phyloP scores from a whole-genome alignment of 2,888 invertebrate species.

The Plagodis dolabraria region DNA sequence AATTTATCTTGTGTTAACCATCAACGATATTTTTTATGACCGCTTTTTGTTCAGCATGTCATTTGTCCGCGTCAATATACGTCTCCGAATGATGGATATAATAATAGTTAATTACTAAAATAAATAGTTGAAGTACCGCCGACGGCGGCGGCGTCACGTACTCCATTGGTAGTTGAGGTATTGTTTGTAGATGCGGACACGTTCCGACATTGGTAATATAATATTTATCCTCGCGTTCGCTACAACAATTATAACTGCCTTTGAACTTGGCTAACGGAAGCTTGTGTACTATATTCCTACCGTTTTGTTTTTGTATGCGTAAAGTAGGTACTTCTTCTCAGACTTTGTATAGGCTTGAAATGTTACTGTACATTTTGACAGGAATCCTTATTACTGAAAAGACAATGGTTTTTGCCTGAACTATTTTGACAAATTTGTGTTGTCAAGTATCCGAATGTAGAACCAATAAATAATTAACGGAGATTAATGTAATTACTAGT shows the following conservation, averaged over 20 bases:
- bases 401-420: too few species aligned
- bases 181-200: constrained; percentile 36
- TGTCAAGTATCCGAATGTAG: too few species aligned
- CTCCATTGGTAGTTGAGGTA: constrained; percentile 1
- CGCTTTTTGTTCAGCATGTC: neutral
- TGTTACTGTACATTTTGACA: too few species aligned
- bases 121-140: neutral
- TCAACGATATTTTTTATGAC: too few species aligned
- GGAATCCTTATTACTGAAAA: too few species aligned
- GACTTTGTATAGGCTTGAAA: too few species aligned
- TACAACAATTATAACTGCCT: constrained; percentile 33
- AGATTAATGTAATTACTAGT: too few species aligned
- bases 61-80: constrained; percentile 1
- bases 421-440: too few species aligned
- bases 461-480: too few species aligned
- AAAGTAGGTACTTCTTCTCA: too few species aligned
- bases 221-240: constrained; percentile 32
- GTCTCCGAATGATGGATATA: neutral
- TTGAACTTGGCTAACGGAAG: constrained; percentile 33
- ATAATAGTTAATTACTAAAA: neutral
- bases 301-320: too few species aligned
- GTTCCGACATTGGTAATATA: constrained; percentile 35
- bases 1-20: too few species aligned
- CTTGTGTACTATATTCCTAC: constrained; percentile 10
- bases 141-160: constrained; percentile 3